Evolutionary conservation across 2,888 invertebrate species (phyloP), one percentile per base, ranked within the genome.

Genomic region (Meliscaeva auricollis): DNA sequence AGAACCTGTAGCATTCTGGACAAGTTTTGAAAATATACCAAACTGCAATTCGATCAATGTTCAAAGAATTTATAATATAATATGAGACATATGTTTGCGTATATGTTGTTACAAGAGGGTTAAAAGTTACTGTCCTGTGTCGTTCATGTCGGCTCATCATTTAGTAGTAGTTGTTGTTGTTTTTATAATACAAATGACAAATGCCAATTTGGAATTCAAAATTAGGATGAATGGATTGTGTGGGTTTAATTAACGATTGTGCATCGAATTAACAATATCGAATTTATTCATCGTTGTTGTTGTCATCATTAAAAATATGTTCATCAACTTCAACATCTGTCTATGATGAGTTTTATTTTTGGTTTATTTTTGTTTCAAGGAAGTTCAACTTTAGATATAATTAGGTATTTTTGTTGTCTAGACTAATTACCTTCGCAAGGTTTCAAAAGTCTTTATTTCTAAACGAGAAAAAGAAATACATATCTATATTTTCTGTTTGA

Each of bases 231-330:
- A 35, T 35, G 4, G 5, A n/a, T 60, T 13, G 15, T 22, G 5
- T 58, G 38, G 22, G n/a, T 4, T 22, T 60, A 60, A 60, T 60
- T 60, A 60, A 41, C 13, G n/a, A 26, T 8, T 9, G 11, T 60
- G 60, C 60, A 60, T 60, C 60, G 9, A 60, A 60, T 60, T 60
- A 60, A 60, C 60, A 60, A 60, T 60, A 60, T 60, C 60, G 15
- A 60, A 26, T 60, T 60, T 22, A 32, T 32, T n/a, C 26, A 54
- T 35, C 35, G 2, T 20, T 13, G 15, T 15, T 26, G 26, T 26
- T 58, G 58, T n/a, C 58, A 58, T 58, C 58, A 58, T 58, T 58
- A 58, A 32, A n/a, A 38, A 13, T 13, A 9, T 3, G 32, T n/a
- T 52, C 26, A 26, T 26, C 26, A 26, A 22, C 22, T 3, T 20